phyloP scores from a whole-genome alignment of 2,113 vertebrate species.

The Ibidorhyncha struthersii region DNA sequence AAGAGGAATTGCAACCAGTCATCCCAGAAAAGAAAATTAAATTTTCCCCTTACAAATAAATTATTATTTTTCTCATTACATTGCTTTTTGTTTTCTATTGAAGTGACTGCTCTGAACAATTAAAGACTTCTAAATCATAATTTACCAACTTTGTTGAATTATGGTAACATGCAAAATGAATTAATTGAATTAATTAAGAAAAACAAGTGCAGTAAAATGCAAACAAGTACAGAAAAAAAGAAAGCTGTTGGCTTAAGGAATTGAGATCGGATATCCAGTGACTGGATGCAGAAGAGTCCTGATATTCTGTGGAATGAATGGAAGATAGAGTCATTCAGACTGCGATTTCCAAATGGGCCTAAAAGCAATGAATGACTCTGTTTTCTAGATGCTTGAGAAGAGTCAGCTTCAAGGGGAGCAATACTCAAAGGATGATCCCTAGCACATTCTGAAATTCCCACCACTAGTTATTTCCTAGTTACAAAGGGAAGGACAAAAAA shows the following conservation, averaged over 20 bases:
- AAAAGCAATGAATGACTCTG: neutral
- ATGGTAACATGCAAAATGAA: neutral
- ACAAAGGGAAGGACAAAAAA: neutral
- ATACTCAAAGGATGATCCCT: neutral
- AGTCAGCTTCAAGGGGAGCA: neutral
- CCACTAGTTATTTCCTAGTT: neutral
- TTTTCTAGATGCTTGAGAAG: neutral
- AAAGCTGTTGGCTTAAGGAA: neutral
- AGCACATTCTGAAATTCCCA: neutral
- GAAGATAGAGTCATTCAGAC: neutral
- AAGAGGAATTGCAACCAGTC: slow-evolving; percentile 21
- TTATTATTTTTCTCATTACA: slow-evolving; percentile 2
- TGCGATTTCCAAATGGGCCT: neutral
- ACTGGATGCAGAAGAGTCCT: neutral
- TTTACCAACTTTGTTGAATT: neutral
- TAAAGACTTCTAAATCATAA: slow-evolving; percentile 16
- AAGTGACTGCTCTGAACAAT: neutral
- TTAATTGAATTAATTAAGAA: neutral
- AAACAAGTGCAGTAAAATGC: neutral
- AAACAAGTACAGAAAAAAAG: neutral
- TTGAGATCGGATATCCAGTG: neutral
- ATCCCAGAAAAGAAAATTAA: slow-evolving; percentile 4
- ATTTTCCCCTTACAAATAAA: slow-evolving; percentile 4
- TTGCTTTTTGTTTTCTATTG: neutral
- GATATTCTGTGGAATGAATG: neutral